phyloP scores from a whole-genome alignment of 2,113 vertebrate genomes.

The Sinocyclocheilus anshuiensis region DNA sequence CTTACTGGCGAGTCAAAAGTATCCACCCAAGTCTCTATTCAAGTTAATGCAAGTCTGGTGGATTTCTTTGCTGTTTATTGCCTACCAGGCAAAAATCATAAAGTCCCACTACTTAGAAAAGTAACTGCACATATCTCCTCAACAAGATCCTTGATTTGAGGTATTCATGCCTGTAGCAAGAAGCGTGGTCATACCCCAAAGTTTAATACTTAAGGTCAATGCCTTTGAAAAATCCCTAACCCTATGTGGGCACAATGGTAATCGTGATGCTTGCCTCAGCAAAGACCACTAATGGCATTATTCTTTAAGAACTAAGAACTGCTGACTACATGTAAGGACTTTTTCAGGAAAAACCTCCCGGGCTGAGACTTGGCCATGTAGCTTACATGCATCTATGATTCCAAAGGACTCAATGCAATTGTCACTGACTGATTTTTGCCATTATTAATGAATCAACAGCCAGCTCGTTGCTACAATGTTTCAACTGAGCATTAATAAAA shows the following conservation, averaged over 20 bases:
- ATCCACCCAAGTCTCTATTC: no score
- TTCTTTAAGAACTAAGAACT: not conserved
- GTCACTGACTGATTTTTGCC: not conserved
- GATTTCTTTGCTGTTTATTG: no score
- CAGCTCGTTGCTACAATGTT: not conserved
- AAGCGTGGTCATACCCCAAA: not conserved
- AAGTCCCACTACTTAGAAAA: no score
- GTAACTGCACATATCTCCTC: not conserved
- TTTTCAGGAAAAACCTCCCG: not conserved
- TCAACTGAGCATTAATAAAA: not conserved
- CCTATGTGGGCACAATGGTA: not conserved
- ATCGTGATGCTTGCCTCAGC: not conserved
- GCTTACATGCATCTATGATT: not conserved
- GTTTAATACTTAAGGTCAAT: slow-evolving; percentile 5
- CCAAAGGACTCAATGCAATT: not conserved
- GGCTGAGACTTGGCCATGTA: not conserved
- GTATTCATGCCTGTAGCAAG: not conserved
- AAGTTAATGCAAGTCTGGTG: no score
- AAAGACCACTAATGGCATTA: not conserved
- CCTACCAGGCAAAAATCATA: no score
- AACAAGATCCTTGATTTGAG: not conserved
- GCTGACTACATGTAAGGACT: not conserved
- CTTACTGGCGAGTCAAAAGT: no score
- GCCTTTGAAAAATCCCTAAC: not conserved
- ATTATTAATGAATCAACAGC: not conserved